Evolutionary conservation across 2,113 vertebrate species (phyloP).

Genomic region (Polypterus senegalus): DNA sequence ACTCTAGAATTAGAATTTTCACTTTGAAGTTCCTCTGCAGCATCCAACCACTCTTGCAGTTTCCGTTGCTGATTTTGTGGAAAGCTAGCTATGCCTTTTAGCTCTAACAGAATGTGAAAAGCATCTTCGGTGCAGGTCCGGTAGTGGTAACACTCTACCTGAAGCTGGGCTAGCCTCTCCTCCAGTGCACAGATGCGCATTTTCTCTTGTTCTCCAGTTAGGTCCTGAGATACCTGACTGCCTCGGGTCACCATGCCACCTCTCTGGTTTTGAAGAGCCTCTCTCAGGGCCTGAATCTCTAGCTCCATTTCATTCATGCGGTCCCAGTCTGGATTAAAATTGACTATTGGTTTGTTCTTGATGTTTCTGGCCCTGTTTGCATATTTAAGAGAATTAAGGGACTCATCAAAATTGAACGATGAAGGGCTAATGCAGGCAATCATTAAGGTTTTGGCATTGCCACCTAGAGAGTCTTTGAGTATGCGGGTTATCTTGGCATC

Average conservation of each 20-base stretch:
- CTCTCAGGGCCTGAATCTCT: constrained; percentile 59
- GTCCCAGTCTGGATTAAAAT: constrained; percentile 53
- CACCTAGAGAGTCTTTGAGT: constrained; percentile 77
- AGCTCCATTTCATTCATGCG: constrained; percentile 64
- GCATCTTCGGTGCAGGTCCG: constrained; percentile 58
- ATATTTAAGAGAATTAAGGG: constrained; percentile 72
- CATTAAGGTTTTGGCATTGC: constrained; percentile 79
- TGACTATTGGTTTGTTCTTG: constrained; percentile 58
- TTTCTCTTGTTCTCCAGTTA: constrained; percentile 34
- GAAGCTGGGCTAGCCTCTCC: constrained; percentile 38
- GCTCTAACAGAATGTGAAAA: constrained; percentile 49
- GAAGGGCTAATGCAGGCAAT: constrained; percentile 80
- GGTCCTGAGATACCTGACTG: constrained; percentile 29
- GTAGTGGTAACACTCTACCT: constrained; percentile 44
- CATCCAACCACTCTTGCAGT: constrained; percentile 60
- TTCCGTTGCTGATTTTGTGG: constrained; percentile 41
- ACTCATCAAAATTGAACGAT: constrained; percentile 63
- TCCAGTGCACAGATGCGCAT: constrained; percentile 40
- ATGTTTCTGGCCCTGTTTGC: constrained; percentile 71
- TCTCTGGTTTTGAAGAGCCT: constrained; percentile 62
- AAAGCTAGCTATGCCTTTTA: constrained; percentile 35
- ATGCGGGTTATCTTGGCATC: constrained; percentile 84
- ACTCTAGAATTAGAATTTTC: constrained; percentile 23
- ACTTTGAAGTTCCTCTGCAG: constrained; percentile 43
- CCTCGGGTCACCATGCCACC: constrained; percentile 22